Conservation (phyloP, 2,113 vertebrate genomes). For the Microtus ochrogaster region DNA sequence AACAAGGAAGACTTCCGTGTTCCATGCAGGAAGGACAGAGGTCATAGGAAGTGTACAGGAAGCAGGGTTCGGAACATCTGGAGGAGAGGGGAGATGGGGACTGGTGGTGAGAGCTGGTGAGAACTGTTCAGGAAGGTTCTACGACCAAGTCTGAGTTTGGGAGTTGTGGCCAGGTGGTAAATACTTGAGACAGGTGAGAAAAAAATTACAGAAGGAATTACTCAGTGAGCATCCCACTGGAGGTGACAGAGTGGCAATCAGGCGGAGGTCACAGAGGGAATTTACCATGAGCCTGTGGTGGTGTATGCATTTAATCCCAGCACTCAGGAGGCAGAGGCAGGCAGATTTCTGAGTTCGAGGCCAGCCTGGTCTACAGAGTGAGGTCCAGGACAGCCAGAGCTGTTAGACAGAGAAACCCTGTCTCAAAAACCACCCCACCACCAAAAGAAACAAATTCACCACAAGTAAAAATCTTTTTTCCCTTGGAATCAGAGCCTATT, state of each 20-base stretch:
- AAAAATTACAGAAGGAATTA: fast-evolving
- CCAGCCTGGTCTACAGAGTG: background rate
- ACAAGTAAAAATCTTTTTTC: background rate
- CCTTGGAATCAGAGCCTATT: background rate
- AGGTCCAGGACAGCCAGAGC: background rate
- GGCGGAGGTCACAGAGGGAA: background rate
- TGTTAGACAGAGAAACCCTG: background rate
- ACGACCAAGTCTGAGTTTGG: no score
- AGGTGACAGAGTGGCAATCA: fast-evolving
- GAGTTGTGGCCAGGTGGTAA: fast-evolving
- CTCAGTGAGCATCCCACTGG: fast-evolving
- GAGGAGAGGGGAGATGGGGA: background rate
- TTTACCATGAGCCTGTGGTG: fast-evolving
- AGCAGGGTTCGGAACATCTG: no score
- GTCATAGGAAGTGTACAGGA: background rate
- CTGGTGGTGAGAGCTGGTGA: no score
- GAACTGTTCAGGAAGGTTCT: fast-evolving
- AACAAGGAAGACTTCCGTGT: background rate
- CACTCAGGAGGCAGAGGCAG: background rate
- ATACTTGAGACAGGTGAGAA: background rate
- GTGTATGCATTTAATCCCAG: background rate
- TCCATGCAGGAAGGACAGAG: fast-evolving
- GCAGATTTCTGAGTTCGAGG: background rate
- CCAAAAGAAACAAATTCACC: background rate
- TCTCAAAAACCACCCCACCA: background rate